phyloP scores from a whole-genome alignment of 2,888 invertebrate species.

The Troglohyphantes excavatus region DNA sequence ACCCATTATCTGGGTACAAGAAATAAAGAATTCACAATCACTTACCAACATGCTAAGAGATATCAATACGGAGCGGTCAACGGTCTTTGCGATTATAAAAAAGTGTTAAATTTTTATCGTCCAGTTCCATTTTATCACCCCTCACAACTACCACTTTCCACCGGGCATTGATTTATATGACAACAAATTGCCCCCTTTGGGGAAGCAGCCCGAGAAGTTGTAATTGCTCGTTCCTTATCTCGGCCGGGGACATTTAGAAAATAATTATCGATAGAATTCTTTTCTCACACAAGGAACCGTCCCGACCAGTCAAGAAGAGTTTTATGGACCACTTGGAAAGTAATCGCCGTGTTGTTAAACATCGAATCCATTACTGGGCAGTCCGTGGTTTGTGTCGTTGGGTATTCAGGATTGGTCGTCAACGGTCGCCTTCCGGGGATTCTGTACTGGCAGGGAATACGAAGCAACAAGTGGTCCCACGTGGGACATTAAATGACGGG shows the following conservation, averaged over 20 bases:
- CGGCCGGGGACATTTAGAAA: constrained; percentile 37
- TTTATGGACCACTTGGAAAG: constrained; percentile 42
- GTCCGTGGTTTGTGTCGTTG: constrained; percentile 1
- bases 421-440: not conserved
- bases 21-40: constrained; percentile 18
- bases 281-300: constrained; percentile 15
- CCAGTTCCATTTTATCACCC: constrained; percentile 49
- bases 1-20: not conserved
- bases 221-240: constrained; percentile 66
- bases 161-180: constrained; percentile 52
- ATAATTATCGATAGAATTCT: constrained; percentile 39
- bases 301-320: constrained; percentile 40
- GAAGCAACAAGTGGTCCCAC: not conserved
- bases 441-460: not conserved
- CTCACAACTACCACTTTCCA: constrained; percentile 27
- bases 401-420: constrained; percentile 13
- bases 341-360: constrained; percentile 52
- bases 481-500: not conserved
- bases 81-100: not conserved
- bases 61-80: constrained; percentile 10
- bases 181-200: constrained; percentile 57
- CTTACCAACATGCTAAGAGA: not conserved
- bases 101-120: constrained; percentile 59
- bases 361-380: constrained; percentile 45
- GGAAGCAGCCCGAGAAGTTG: constrained; percentile 9